A percentile compares a stretch with the other conserved stretches of the same genome.
Conservation (phyloP, 1,140 invertebrate genomes). For the Saxidomus purpurata region DNA sequence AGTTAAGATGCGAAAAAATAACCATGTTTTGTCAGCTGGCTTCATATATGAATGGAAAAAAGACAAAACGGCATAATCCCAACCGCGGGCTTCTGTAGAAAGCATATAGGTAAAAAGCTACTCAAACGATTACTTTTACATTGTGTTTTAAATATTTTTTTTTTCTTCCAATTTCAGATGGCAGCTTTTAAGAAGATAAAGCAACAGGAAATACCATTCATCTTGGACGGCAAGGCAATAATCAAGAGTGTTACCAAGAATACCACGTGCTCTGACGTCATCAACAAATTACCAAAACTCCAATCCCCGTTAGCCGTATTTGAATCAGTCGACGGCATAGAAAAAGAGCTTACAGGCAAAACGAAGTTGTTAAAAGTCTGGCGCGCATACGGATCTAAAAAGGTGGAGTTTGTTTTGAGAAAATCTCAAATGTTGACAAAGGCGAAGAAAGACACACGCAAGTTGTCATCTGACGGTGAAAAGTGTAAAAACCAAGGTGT, state of each 20-base stretch:
- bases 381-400: conserved; percentile 43
- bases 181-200: conserved; percentile 3
- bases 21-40: too few species aligned
- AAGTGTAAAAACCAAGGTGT: background rate
- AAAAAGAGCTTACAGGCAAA: conserved; percentile 55
- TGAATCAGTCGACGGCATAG: conserved; percentile 40
- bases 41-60: too few species aligned
- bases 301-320: conserved; percentile 45
- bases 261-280: conserved; percentile 62
- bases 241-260: conserved; percentile 48
- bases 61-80: too few species aligned
- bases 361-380: conserved; percentile 55
- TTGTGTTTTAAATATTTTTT: too few species aligned
- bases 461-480: background rate
- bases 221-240: conserved; percentile 39
- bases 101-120: too few species aligned
- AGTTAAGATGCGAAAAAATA: too few species aligned
- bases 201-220: conserved; percentile 50
- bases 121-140: too few species aligned
- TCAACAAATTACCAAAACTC: conserved; percentile 52
- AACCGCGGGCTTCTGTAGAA: too few species aligned
- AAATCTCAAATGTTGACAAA: conserved; percentile 5
- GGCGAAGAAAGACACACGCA: background rate
- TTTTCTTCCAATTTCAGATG: too few species aligned
- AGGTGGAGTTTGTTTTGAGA: conserved; percentile 46